Evolutionary conservation across 1,140 invertebrate genomes (phyloP).

Genomic region (Mizuhopecten yessoensis): DNA sequence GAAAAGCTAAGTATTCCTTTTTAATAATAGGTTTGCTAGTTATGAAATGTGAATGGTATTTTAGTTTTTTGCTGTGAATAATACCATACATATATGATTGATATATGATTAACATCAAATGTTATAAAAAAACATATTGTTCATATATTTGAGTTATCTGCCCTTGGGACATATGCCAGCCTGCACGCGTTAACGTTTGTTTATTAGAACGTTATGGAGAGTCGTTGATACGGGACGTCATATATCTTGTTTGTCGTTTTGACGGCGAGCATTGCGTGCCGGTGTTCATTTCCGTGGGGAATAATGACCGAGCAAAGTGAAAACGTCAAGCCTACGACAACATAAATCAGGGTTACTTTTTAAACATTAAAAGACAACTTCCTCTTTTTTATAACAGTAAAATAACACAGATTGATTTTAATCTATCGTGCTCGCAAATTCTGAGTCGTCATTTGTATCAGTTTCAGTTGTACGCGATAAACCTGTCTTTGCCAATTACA

Average conservation of each 20-base stretch:
- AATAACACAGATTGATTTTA: not conserved
- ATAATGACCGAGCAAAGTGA: not conserved
- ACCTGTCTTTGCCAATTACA: slow-evolving; percentile 15
- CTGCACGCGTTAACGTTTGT: not conserved
- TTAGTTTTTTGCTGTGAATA: too few relatives aligned
- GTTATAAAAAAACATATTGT: not conserved
- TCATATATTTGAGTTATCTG: not conserved
- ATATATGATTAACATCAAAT: not conserved
- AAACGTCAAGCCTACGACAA: not conserved
- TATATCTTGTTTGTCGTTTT: not conserved
- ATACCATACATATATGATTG: too few relatives aligned
- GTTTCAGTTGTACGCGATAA: not conserved
- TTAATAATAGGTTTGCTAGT: too few relatives aligned
- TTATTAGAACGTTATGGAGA: not conserved
- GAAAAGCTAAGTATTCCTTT: too few relatives aligned
- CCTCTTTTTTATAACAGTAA: not conserved
- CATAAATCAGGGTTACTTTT: not conserved
- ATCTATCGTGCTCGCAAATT: not conserved
- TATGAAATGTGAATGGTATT: too few relatives aligned
- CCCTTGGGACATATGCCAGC: not conserved
- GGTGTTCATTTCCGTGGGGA: not conserved
- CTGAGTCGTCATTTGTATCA: not conserved
- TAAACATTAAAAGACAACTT: slow-evolving; percentile 8
- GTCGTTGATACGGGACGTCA: not conserved
- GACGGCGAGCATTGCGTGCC: not conserved